phyloP scores from a whole-genome alignment of 2,797 vertebrate species.

The Paguma larvata region DNA sequence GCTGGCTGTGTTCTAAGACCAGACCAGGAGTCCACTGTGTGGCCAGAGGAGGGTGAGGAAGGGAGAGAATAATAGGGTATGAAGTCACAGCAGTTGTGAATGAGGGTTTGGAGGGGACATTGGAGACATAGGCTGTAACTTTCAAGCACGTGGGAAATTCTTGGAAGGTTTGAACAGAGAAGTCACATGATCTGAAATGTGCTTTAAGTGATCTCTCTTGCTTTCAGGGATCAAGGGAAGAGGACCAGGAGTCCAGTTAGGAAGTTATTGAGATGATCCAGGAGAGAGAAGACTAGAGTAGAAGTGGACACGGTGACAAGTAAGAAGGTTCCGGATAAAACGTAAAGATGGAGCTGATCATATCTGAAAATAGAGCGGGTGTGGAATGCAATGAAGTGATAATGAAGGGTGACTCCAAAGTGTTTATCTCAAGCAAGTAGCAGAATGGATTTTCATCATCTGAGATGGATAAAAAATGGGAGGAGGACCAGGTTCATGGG shows the following conservation, averaged over 20 bases:
- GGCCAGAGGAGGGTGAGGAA: not conserved
- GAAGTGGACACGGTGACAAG: not conserved
- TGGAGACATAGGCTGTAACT: not conserved
- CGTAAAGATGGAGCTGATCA: not conserved
- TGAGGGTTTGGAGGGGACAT: not conserved
- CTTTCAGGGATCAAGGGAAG: not conserved
- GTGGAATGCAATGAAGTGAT: too few relatives aligned
- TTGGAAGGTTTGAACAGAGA: not conserved
- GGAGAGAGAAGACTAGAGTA: not conserved
- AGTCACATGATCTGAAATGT: not conserved
- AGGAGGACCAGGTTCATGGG: not conserved
- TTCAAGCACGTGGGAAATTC: not conserved
- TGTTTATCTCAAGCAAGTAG: not conserved
- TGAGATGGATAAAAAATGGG: not conserved
- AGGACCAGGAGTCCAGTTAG: not conserved
- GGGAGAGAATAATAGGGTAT: not conserved
- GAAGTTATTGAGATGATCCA: not conserved
- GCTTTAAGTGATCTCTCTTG: not conserved
- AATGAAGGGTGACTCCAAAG: not conserved
- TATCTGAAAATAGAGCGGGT: not conserved
- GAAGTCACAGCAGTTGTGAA: not conserved
- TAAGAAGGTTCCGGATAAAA: not conserved
- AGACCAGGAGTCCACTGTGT: not conserved
- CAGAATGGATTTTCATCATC: not conserved
- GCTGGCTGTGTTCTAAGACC: not conserved